Percentiles rank a stretch among this genome's conserved stretches.
Evolutionary conservation across 2,888 invertebrate species (phyloP).

Genomic region (Cynaeus angustus): DNA sequence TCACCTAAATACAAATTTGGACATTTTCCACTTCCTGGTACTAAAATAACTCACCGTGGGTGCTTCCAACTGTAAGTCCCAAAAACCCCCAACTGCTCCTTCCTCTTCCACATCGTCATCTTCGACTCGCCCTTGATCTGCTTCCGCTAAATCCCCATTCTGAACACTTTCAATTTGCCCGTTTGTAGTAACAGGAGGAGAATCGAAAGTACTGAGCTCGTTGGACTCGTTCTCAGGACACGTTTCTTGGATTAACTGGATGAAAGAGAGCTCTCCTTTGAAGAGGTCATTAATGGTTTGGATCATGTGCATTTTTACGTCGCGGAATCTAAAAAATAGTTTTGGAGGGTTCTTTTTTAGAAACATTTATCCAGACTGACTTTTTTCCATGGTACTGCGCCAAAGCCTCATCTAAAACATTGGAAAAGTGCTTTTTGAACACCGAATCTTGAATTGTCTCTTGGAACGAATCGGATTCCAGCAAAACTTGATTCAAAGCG

Average conservation of each 20-base stretch:
- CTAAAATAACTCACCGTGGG: slow-evolving; percentile 34
- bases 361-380: slow-evolving; percentile 66
- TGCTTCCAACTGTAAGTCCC: slow-evolving; percentile 53
- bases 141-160: slow-evolving; percentile 86
- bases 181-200: slow-evolving; percentile 49
- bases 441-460: slow-evolving; percentile 67
- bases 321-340: slow-evolving; percentile 59
- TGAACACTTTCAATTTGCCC: slow-evolving; percentile 69
- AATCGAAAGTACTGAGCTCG: slow-evolving; percentile 33
- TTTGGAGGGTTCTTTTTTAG: too few species aligned
- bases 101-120: slow-evolving; percentile 66
- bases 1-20: slow-evolving; percentile 55
- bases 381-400: slow-evolving; percentile 71
- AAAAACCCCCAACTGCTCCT: slow-evolving; percentile 69
- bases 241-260: slow-evolving; percentile 66
- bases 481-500: slow-evolving; percentile 72
- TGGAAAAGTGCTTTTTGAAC: slow-evolving; percentile 71
- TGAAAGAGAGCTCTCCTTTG: slow-evolving; percentile 66
- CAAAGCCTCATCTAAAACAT: slow-evolving; percentile 69
- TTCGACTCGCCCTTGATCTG: slow-evolving; percentile 81
- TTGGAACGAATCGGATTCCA: slow-evolving; percentile 68
- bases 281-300: slow-evolving; percentile 65
- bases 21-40: slow-evolving; percentile 19
- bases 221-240: slow-evolving; percentile 58
- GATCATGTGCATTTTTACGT: slow-evolving; percentile 64